Evolutionary conservation across 2,113 vertebrate species (phyloP).

Genomic region (Cariama cristata): DNA sequence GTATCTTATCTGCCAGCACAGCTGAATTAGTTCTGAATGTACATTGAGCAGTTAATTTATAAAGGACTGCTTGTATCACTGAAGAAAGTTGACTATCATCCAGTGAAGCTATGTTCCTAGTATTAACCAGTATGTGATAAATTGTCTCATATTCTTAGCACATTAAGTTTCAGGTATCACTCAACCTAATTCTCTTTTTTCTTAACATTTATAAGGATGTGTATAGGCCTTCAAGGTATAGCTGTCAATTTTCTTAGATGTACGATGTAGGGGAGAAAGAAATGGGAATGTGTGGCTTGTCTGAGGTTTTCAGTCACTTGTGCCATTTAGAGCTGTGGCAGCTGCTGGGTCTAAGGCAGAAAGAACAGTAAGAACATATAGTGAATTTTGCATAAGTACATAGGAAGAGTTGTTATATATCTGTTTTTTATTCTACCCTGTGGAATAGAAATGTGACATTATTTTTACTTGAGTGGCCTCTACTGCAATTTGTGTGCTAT

Average conservation of each 20-base stretch:
- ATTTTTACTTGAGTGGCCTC: neutral
- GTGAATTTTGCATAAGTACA: neutral
- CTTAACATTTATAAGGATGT: neutral
- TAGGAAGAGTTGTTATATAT: neutral
- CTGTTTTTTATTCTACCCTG: neutral
- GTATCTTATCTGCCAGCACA: conserved; percentile 45
- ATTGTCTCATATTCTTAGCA: neutral
- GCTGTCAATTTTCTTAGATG: neutral
- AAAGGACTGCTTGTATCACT: conserved; percentile 3
- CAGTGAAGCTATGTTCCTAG: neutral
- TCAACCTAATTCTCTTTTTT: neutral
- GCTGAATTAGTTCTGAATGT: conserved; percentile 39
- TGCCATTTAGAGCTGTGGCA: neutral
- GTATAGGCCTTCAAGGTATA: neutral
- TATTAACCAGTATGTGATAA: neutral
- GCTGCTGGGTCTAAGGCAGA: neutral
- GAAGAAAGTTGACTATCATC: neutral
- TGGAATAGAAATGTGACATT: neutral
- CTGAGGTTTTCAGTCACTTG: neutral
- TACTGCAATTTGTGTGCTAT: neutral
- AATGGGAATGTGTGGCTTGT: neutral
- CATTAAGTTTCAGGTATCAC: conserved; percentile 16
- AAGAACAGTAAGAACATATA: neutral
- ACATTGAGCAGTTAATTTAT: conserved; percentile 24
- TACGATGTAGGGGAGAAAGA: neutral